These are phyloP conservation scores for Axinella damicornis DNA, from an alignment of 37 sponge, comb jelly and placozoan species.

Conservation along the genomic window DNA sequence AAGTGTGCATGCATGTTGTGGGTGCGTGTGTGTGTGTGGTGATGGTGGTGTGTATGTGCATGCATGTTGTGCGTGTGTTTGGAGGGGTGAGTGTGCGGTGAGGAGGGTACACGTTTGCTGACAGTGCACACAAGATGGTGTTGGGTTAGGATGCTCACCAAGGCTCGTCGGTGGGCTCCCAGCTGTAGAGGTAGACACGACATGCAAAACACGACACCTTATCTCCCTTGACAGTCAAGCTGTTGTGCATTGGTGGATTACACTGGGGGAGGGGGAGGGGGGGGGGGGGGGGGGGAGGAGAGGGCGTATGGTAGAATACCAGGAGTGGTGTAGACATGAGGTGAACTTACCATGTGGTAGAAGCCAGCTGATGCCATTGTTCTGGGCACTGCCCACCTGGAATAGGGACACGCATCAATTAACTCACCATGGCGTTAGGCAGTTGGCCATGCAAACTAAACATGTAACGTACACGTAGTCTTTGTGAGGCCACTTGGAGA, in stretches of 20 bases:
- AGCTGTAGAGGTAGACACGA: constrained; percentile 62
- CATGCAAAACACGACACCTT: constrained; percentile 66
- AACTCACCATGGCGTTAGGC: too few species aligned
- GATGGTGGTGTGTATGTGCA: too few species aligned
- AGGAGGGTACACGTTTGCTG: too few species aligned
- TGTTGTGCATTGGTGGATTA: too few species aligned
- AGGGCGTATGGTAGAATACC: not conserved
- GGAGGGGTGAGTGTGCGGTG: too few species aligned
- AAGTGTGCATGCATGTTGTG: too few species aligned
- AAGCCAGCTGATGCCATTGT: constrained; percentile 67
- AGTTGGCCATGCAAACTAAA: too few species aligned
- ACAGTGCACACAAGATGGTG: not conserved
- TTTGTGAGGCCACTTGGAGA: constrained; percentile 82
- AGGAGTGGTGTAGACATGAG: not conserved
- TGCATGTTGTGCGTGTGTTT: too few species aligned
- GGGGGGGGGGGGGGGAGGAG: constrained; percentile 2
- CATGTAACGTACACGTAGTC: constrained; percentile 64
- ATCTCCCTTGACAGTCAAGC: constrained; percentile 29
- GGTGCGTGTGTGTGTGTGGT: too few species aligned
- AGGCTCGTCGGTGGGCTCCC: constrained; percentile 74
- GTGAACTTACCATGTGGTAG: constrained; percentile 38
- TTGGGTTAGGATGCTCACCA: constrained; percentile 21
- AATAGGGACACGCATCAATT: not conserved
- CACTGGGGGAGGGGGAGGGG: constrained; percentile 7
- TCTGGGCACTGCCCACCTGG: constrained; percentile 65